Base-by-base conservation (phyloP, 1,140 invertebrate genomes). In the Drosophila athabasca region DNA sequence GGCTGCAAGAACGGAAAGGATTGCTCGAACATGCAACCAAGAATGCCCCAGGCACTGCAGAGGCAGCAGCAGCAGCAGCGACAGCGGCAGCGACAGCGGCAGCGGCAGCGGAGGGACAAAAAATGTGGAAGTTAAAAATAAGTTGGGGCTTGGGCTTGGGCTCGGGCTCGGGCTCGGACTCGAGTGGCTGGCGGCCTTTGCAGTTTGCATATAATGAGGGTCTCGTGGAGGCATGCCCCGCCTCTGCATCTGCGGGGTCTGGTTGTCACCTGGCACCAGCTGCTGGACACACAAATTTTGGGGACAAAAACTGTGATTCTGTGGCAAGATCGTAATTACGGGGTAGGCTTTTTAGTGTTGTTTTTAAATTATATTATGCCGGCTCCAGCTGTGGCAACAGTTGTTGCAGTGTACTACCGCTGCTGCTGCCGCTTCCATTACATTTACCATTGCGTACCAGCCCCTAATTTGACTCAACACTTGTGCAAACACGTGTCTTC, bases 201-300 rank as follows among this genome's bases (percentile, higher is more conserved):
- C 84, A 76, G 82, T 88, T 87, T 83, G 83, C 83, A 87, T 87
- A 87, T 87, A 87, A 87, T 87, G 83, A 87, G 83, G 83, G 83
- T 87, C 22, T 29, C 51, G 64, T 51, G 44, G 13, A 15, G 62
- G 22, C 57, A 26, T 46, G 43, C 31, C 44, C 39, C 71, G 39
- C 26, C 31, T 9, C 9, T 11, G 9, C 31, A 35, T 4, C 31
- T 35, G 31, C 76, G 59, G 48, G 53, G 58, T 55, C 78, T 41
- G 61, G 54, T 83, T 87, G 83, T 87, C 84, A 87, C 83, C 84
- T 87, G 83, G 76, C 62, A 69, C 60, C 70, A 24, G 61, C 54
- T 66, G 52, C 48, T 43, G 62, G 61, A 60, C 43, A 41, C 45
- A 19, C 61, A 19, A 19, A 78, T 77, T 85, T 80, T 53, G 81